These are phyloP conservation scores for Momotus momota DNA, from an alignment of 2,797 vertebrate species.

Conservation along the genomic window DNA sequence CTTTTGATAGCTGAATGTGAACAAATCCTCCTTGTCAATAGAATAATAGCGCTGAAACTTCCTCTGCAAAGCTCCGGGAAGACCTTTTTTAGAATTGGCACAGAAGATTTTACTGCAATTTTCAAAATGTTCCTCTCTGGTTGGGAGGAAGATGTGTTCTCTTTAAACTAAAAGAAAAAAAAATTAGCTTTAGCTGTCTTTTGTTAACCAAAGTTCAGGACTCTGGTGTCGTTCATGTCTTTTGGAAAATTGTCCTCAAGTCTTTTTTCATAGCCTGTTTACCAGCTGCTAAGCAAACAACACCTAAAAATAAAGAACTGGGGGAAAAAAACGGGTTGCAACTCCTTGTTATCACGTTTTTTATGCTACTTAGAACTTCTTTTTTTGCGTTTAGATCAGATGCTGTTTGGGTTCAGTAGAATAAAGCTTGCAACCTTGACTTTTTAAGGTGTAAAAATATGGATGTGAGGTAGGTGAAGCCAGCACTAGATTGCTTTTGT, in stretches of 20 bases:
- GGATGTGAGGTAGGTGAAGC: background rate
- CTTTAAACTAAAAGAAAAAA: background rate
- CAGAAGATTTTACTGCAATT: conserved; percentile 6
- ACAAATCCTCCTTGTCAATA: background rate
- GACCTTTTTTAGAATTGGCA: background rate
- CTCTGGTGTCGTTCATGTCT: background rate
- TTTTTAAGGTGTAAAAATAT: background rate
- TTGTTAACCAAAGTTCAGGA: background rate
- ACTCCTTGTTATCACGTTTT: background rate
- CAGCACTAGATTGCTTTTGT: background rate
- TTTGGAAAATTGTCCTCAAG: background rate
- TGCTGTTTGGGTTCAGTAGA: background rate
- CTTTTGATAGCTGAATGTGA: background rate
- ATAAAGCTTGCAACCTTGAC: background rate
- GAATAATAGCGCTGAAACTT: background rate
- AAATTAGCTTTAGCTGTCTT: background rate
- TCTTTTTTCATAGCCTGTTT: background rate
- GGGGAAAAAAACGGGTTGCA: background rate
- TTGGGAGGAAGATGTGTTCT: background rate
- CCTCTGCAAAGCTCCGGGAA: background rate
- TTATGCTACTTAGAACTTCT: background rate
- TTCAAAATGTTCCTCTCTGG: background rate
- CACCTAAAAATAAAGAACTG: background rate
- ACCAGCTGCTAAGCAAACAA: background rate
- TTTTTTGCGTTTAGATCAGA: background rate